Conservation (phyloP, 2,113 vertebrate genomes). For the Burhinus bistriatus region DNA sequence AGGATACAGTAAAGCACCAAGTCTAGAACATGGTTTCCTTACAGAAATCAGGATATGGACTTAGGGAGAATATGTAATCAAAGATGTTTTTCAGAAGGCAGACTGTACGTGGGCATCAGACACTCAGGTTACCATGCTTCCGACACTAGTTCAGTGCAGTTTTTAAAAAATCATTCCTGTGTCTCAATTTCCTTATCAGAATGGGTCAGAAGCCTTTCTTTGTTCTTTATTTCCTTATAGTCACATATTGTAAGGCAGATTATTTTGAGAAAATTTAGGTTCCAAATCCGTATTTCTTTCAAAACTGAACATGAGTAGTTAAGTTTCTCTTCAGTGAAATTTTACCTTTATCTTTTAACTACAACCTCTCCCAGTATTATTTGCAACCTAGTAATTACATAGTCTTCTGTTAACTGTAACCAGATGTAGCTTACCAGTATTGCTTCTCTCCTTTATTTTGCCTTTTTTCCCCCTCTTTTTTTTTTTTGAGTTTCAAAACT, state of each 20-base stretch:
- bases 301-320: not conserved
- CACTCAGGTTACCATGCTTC: not conserved
- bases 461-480: too few relatives aligned
- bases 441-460: not conserved
- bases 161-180: not conserved
- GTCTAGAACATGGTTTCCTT: not conserved
- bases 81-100: not conserved
- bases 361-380: not conserved
- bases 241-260: not conserved
- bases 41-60: not conserved
- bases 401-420: not conserved
- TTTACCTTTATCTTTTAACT: not conserved
- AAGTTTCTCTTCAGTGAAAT: not conserved
- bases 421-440: not conserved
- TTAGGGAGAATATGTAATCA: not conserved
- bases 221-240: not conserved
- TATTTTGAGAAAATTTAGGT: not conserved
- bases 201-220: not conserved
- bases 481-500: not conserved
- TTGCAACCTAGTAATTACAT: not conserved
- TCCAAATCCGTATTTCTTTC: not conserved
- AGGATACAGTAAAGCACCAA: not conserved
- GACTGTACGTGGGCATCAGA: not conserved
- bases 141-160: not conserved
- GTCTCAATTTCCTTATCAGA: not conserved